Percentiles rank a stretch among this genome's conserved stretches.
Evolutionary conservation across 2,113 vertebrate genomes (phyloP).

Genomic region (Laticauda laticaudata): DNA sequence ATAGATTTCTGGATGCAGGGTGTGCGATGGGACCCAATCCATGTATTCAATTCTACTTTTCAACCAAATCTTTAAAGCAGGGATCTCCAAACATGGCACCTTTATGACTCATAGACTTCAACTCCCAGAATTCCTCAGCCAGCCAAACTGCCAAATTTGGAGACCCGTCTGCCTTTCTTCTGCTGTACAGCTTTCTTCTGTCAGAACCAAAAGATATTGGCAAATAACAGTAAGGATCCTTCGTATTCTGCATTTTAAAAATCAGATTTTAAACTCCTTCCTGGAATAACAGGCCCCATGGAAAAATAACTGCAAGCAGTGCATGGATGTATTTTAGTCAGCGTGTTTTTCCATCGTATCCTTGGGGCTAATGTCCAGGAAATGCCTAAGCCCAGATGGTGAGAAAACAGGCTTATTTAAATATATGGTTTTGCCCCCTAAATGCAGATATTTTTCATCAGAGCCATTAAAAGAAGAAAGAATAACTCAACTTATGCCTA

Average conservation of each 20-base stretch:
- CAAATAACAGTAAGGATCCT: not conserved
- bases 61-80: not conserved
- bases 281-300: not conserved
- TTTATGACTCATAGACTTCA: not conserved
- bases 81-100: not conserved
- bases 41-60: not conserved
- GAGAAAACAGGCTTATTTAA: not conserved
- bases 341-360: not conserved
- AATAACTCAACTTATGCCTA: not conserved
- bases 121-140: not conserved
- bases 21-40: not conserved
- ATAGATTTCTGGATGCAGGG: not conserved
- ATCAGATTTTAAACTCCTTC: not conserved
- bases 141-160: not conserved
- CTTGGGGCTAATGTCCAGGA: not conserved
- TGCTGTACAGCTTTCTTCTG: not conserved
- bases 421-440: not conserved
- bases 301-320: not conserved
- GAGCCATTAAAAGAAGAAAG: not conserved
- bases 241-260: not conserved
- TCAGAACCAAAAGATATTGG: not conserved
- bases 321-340: not conserved
- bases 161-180: not conserved
- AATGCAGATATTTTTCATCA: not conserved
- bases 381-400: not conserved